Conservation (phyloP, 2,888 invertebrate genomes). For the Cecidostiba fungosa region DNA sequence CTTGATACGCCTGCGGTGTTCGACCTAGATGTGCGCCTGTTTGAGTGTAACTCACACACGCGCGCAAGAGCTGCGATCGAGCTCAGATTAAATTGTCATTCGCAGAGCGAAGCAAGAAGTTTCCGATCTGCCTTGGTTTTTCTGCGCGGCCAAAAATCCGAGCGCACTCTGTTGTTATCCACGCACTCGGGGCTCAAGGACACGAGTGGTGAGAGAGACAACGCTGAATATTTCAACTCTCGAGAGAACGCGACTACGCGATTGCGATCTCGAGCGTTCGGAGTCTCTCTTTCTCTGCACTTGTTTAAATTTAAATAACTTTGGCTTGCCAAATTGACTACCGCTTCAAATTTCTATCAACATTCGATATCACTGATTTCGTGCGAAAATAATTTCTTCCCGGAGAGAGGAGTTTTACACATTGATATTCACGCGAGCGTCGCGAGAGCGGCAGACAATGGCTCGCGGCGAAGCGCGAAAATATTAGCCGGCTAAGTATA, state of each 20-base stretch:
- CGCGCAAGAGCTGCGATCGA: constrained; percentile 15
- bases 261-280: not conserved
- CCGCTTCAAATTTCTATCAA: too few relatives aligned
- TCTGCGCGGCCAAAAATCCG: not conserved
- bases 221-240: constrained; percentile 3
- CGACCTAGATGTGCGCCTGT: constrained; percentile 39
- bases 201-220: not conserved
- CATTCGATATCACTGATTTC: too few relatives aligned
- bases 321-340: too few relatives aligned
- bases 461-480: not conserved
- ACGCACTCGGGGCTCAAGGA: not conserved
- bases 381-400: too few relatives aligned
- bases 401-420: too few relatives aligned
- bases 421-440: not conserved
- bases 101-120: constrained; percentile 17
- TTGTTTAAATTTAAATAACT: not conserved
- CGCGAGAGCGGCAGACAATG: not conserved
- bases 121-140: constrained; percentile 30
- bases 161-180: not conserved
- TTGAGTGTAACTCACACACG: not conserved
- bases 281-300: not conserved
- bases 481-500: not conserved
- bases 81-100: constrained; percentile 50
- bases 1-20: constrained; percentile 56
- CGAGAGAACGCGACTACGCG: too few relatives aligned